Base-by-base conservation (phyloP, 2,888 invertebrate species). In the Hedya salicella region DNA sequence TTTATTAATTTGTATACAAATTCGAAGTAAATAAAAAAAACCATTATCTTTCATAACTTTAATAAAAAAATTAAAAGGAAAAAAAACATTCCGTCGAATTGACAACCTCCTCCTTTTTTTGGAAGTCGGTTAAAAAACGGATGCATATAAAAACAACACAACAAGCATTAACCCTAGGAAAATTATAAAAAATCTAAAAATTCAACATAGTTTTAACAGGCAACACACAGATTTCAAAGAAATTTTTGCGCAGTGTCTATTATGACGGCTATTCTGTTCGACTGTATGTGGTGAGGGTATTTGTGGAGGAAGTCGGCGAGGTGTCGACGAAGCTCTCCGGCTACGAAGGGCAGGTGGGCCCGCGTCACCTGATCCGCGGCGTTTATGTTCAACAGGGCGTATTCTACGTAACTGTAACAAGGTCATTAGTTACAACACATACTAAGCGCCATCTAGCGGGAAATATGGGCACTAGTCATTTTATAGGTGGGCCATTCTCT, bases 301-400 rank as follows among this genome's bases (percentile, higher is more conserved):
- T 93, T 89, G 9, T 91, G 79, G 42, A 95, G 91, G 78, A 94
- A 96, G 44, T 88, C 78, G 66, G 93, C 92, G 70, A 97, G 91
- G 81, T 96, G 95, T 71, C 93, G 93, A 74, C 94, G 93, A n/a
- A 97, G 88, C 66, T 95, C 95, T 69, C 92, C 91, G 67, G 96
- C 84, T 25, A 97, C 95, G 59, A 93, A 93, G 0, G 95, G 95
- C 80, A 96, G 94, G 81, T 97, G 96, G 74, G 96, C 96, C 71
- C 94, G 93, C 0, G 95, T 96, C 25, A 95, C 93, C 0, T 95
- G 93, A 85, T 96, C 94, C 21, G 87, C 89, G 13, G 93, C 90
- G 78, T 96, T 95, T 64, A 97, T 89, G 78, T 94, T 95, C 78
- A 96, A 89, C 67, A 97, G 92, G 1, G 96, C 96, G 79, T 96